A percentile compares a stretch with the other conserved stretches of the same genome.
These are phyloP conservation scores for Cyphomyrus plagiostoma DNA, from an alignment of 2,113 vertebrate genomes.

Conservation along the genomic window DNA sequence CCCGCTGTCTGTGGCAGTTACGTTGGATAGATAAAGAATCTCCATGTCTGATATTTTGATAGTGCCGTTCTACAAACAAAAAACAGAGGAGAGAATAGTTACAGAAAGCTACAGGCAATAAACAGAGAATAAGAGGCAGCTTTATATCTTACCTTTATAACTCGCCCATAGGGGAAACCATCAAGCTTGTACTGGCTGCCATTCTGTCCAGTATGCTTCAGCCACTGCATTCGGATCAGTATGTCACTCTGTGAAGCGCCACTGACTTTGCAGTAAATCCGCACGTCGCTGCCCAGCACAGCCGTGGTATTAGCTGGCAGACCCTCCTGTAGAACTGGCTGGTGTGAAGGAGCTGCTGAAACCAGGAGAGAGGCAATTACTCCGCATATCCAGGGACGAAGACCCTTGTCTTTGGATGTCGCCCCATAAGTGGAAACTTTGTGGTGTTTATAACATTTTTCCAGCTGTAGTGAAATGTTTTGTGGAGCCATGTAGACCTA, in stretches of 20 bases:
- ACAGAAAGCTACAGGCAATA: neutral
- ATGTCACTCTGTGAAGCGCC: neutral
- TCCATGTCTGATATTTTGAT: neutral
- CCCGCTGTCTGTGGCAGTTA: neutral
- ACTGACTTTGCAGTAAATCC: neutral
- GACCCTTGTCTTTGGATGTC: neutral
- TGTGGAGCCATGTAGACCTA: neutral
- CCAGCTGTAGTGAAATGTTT: neutral
- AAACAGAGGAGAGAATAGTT: neutral
- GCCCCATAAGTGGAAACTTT: neutral
- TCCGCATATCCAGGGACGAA: neutral
- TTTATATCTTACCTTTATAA: neutral
- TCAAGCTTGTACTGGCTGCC: neutral
- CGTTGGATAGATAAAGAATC: neutral
- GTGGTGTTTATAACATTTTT: neutral
- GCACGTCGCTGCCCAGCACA: neutral
- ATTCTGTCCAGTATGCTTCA: neutral
- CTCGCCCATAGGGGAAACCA: neutral
- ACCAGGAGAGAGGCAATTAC: neutral
- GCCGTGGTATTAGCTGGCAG: neutral
- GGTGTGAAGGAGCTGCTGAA: neutral
- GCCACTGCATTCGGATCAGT: neutral
- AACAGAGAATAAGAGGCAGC: neutral
- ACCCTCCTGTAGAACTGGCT: neutral
- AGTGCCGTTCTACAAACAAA: neutral